phyloP scores from a whole-genome alignment of 2,797 vertebrate genomes.

The Urocyon cinereoargenteus region DNA sequence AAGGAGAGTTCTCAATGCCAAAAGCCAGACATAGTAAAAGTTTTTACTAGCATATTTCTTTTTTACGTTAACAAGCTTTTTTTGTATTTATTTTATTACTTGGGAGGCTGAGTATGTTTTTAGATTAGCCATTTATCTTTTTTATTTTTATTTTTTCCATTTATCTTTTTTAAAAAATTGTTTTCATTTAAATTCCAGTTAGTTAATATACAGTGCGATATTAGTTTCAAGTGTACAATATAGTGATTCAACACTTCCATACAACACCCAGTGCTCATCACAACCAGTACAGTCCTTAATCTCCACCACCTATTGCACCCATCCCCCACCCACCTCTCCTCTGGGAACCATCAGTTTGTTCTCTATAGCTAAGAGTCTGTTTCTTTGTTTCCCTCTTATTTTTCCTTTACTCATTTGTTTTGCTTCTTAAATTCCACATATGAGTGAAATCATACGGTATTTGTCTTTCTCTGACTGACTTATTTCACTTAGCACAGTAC shows the following conservation, averaged over 20 bases:
- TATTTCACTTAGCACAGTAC: not conserved
- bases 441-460: not conserved
- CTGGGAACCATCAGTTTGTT: not conserved
- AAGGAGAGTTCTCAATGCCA: slow-evolving; percentile 41
- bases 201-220: not conserved
- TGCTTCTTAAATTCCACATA: not conserved
- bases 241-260: not conserved
- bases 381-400: not conserved
- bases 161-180: not conserved
- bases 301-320: not conserved
- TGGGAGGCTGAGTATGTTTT: not conserved
- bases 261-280: not conserved
- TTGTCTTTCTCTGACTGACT: not conserved
- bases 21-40: not conserved
- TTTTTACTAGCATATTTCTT: slow-evolving; percentile 44
- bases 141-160: not conserved
- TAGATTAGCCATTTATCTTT: not conserved
- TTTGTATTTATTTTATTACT: not conserved
- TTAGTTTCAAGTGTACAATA: not conserved
- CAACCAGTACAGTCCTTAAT: not conserved
- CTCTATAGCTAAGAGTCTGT: not conserved
- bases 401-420: not conserved
- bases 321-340: not conserved
- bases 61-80: not conserved
- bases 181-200: not conserved